A percentile compares a stretch with the other conserved stretches of the same genome.
Conservation (phyloP, 2,888 invertebrate genomes). For the Allygus modestus region DNA sequence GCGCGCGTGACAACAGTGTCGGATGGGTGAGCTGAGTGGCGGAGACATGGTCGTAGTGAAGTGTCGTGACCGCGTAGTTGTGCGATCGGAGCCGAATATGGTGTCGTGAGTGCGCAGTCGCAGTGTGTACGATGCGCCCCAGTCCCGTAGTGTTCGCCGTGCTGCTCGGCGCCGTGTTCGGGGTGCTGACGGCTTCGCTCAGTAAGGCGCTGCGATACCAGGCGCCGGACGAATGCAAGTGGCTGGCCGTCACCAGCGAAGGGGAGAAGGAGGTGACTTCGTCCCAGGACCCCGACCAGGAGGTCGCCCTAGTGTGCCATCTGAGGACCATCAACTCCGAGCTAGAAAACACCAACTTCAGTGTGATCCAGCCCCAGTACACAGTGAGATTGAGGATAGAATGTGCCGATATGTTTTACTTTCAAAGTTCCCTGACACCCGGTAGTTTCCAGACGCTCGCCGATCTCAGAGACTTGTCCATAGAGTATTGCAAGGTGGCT, state of each 20-base stretch:
- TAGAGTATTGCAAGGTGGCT: slow-evolving; percentile 90
- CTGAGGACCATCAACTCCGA: slow-evolving; percentile 89
- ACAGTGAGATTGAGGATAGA: slow-evolving; percentile 86
- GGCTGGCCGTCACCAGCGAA: slow-evolving; percentile 81
- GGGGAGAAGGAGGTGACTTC: slow-evolving; percentile 74
- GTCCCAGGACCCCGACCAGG: slow-evolving; percentile 73
- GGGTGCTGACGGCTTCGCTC: slow-evolving; percentile 78
- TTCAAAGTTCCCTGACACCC: slow-evolving; percentile 87
- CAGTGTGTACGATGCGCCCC: slow-evolving; percentile 52
- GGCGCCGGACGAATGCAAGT: slow-evolving; percentile 89
- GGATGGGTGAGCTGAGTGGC: slow-evolving; percentile 68
- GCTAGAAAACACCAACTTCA: slow-evolving; percentile 89
- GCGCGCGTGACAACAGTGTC: slow-evolving; percentile 21
- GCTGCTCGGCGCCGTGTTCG: slow-evolving; percentile 79
- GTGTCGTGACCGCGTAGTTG: slow-evolving; percentile 10
- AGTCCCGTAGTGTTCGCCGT: slow-evolving; percentile 76
- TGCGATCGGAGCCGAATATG: slow-evolving; percentile 1
- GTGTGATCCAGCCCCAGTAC: slow-evolving; percentile 89
- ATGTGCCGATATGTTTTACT: slow-evolving; percentile 89
- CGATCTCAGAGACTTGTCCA: slow-evolving; percentile 86
- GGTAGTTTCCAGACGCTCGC: slow-evolving; percentile 87
- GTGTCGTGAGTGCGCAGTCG: slow-evolving; percentile 52
- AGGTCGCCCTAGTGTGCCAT: slow-evolving; percentile 85
- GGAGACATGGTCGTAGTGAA: slow-evolving; percentile 50
- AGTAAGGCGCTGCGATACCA: slow-evolving; percentile 84